These are phyloP conservation scores for Oryctes rhinoceros DNA, from an alignment of 1,140 invertebrate species.

Conservation along the genomic window DNA sequence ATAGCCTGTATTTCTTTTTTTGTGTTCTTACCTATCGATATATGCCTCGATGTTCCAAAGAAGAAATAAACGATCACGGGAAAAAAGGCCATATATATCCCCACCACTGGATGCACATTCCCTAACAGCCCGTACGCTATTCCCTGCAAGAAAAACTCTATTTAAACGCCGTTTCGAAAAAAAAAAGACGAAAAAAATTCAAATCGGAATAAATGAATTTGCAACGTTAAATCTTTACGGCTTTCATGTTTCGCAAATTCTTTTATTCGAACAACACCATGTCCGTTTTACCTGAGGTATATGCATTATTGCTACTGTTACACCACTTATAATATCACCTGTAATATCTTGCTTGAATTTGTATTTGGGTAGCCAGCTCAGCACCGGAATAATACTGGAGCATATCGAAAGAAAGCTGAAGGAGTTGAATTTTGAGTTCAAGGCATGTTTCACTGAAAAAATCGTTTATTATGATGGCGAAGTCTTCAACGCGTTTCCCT, in stretches of 20 bases:
- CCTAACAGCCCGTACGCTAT: constrained; percentile 93
- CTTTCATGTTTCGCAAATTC: no score
- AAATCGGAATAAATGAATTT: no score
- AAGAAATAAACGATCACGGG: constrained; percentile 89
- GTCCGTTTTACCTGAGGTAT: constrained; percentile 75
- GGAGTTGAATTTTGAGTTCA: background rate
- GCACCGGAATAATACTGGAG: constrained; percentile 62
- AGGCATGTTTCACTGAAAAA: background rate
- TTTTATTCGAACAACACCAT: no score
- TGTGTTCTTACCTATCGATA: constrained; percentile 81
- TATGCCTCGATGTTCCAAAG: constrained; percentile 90
- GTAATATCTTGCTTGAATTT: constrained; percentile 64
- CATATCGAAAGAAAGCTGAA: constrained; percentile 16
- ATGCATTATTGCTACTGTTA: constrained; percentile 80
- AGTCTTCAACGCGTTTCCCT: background rate
- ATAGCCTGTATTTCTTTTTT: background rate
- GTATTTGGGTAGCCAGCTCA: constrained; percentile 67
- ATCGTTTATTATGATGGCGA: no score
- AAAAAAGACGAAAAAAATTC: no score
- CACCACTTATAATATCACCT: constrained; percentile 68
- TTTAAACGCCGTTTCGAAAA: no score
- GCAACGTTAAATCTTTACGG: no score
- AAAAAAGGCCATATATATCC: constrained; percentile 95
- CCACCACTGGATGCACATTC: constrained; percentile 85
- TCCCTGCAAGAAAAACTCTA: constrained; percentile 65